phyloP scores from a whole-genome alignment of 2,888 invertebrate species.

The Netelia virgata region DNA sequence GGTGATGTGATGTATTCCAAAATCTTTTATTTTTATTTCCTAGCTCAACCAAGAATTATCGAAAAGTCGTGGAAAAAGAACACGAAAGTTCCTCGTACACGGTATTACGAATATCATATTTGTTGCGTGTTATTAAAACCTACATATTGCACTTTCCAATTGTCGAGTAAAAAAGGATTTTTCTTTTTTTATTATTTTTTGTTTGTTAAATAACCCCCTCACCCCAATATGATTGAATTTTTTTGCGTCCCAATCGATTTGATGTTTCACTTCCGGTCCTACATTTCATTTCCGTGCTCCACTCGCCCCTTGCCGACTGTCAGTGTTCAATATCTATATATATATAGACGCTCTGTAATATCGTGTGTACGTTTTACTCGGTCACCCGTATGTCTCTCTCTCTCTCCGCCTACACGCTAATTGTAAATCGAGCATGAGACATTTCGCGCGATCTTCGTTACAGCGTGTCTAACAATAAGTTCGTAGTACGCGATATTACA shows the following conservation, averaged over 20 bases:
- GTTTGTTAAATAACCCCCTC: not conserved
- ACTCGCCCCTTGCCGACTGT: conserved; percentile 59
- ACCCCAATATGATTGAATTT: not conserved
- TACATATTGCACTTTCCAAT: conserved; percentile 21
- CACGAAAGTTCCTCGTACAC: not conserved
- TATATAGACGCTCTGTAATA: not conserved
- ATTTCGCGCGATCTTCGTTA: not conserved
- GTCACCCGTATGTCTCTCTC: too few relatives aligned
- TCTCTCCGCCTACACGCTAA: not conserved
- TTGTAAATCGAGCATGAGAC: not conserved
- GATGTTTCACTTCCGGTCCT: conserved; percentile 27
- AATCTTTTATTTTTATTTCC: conserved; percentile 14
- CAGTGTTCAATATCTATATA: conserved; percentile 24
- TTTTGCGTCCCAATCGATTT: conserved; percentile 2
- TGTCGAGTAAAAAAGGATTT: not conserved
- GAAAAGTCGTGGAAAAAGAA: not conserved
- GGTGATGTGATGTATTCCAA: not conserved
- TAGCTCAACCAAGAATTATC: not conserved
- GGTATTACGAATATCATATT: not conserved
- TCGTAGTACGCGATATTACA: too few relatives aligned
- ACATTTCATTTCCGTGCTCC: conserved; percentile 55
- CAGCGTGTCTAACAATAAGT: not conserved
- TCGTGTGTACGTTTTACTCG: too few relatives aligned
- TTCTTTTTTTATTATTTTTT: not conserved
- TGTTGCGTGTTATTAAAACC: not conserved